These are phyloP conservation scores for Temnothorax nylanderi DNA, from an alignment of 1,140 invertebrate species.

Conservation along the genomic window DNA sequence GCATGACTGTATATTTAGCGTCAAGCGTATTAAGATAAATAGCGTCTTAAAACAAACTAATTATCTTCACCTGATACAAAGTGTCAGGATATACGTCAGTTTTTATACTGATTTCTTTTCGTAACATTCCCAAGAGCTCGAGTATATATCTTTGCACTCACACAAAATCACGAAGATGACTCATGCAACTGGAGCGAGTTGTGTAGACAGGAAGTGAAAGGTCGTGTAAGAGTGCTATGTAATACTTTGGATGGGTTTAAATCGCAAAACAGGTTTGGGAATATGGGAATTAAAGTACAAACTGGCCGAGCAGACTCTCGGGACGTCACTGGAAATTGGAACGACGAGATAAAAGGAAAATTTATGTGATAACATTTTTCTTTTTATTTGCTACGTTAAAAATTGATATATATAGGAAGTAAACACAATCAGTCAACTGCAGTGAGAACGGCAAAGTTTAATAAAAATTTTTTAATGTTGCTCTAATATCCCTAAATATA, in stretches of 20 bases:
- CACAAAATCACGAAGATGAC: conserved; percentile 6
- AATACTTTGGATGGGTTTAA: conserved; percentile 7
- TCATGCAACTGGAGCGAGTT: background rate
- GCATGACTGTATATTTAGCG: background rate
- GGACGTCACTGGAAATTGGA: background rate
- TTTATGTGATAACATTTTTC: background rate
- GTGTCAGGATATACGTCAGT: background rate
- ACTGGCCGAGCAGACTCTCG: conserved; percentile 4
- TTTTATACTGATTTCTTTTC: background rate
- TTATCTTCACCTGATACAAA: background rate
- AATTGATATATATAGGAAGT: background rate
- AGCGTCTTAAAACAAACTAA: background rate
- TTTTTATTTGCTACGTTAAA: background rate
- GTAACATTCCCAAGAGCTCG: background rate
- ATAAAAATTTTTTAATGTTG: background rate
- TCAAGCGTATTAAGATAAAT: too few species aligned
- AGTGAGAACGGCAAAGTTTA: background rate
- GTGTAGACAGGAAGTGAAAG: background rate
- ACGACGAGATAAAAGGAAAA: conserved; percentile 8
- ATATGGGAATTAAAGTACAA: conserved; percentile 14
- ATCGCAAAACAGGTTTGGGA: conserved; percentile 27
- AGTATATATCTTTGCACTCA: background rate
- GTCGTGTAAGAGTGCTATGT: conserved; percentile 3
- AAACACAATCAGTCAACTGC: background rate
- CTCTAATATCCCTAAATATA: background rate